Conservation (phyloP, 2,888 invertebrate genomes). For the Micoletzkya japonica region DNA sequence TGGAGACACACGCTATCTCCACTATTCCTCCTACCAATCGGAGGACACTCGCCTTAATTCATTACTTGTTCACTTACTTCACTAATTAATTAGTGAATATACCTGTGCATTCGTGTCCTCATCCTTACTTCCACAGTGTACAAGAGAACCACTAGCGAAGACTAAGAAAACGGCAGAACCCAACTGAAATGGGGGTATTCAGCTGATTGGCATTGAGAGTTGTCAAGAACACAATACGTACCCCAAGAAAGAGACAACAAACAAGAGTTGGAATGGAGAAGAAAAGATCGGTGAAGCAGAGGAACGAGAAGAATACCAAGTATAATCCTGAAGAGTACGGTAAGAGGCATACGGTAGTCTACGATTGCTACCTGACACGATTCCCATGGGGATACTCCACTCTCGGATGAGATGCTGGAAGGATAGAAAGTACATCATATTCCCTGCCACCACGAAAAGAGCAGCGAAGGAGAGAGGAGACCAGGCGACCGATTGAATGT, state of each 20-base stretch:
- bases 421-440: slow-evolving; percentile 27
- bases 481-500: slow-evolving; percentile 25
- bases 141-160: slow-evolving; percentile 18
- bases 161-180: slow-evolving; percentile 25
- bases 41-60: slow-evolving; percentile 18
- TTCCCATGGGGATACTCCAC: slow-evolving; percentile 24
- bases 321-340: slow-evolving; percentile 18
- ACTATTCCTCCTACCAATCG: slow-evolving; percentile 20
- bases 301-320: background rate
- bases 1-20: slow-evolving; percentile 21
- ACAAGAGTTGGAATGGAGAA: slow-evolving; percentile 29
- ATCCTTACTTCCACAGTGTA: slow-evolving; percentile 17
- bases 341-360: background rate
- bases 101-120: slow-evolving; percentile 20
- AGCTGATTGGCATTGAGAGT: background rate
- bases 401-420: slow-evolving; percentile 26
- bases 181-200: background rate
- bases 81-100: background rate
- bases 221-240: background rate
- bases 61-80: background rate
- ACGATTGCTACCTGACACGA: slow-evolving; percentile 17
- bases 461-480: slow-evolving; percentile 17
- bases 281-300: slow-evolving; percentile 27
- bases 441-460: slow-evolving; percentile 20
- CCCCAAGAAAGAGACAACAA: slow-evolving; percentile 20